Evolutionary conservation across 2,797 vertebrate genomes (phyloP).

Genomic region (Kryptolebias ocellatus): DNA sequence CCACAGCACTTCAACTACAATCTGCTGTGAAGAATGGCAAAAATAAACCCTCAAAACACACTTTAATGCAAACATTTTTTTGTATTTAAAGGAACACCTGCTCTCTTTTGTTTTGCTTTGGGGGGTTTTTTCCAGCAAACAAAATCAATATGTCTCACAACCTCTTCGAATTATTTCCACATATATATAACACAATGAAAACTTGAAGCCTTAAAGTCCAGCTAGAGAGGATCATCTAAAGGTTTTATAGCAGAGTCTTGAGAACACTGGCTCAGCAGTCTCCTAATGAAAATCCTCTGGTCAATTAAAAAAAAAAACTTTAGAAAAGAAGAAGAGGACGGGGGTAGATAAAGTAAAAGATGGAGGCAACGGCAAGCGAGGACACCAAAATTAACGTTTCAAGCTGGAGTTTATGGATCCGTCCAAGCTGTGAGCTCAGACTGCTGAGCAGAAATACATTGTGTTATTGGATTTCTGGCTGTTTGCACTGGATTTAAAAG

Average conservation of each 20-base stretch:
- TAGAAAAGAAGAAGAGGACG: background rate
- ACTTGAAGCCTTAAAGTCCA: conserved; percentile 6
- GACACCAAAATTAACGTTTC: conserved; percentile 6
- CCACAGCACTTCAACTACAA: background rate
- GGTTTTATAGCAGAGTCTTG: conserved; percentile 32
- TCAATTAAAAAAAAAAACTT: conserved; percentile 41
- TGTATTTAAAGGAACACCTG: background rate
- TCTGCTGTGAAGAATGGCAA: background rate
- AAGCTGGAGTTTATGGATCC: background rate
- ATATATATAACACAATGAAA: conserved; percentile 10
- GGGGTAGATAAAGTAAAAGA: conserved; percentile 1
- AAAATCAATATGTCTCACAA: conserved; percentile 6
- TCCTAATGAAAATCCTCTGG: conserved; percentile 38
- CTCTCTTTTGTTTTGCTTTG: background rate
- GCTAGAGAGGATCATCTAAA: conserved; percentile 23
- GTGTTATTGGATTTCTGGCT: background rate
- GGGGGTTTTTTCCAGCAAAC: background rate
- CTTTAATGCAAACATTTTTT: background rate
- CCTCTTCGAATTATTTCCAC: conserved; percentile 8
- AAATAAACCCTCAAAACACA: conserved; percentile 1
- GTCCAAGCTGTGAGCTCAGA: background rate
- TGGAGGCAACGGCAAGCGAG: background rate
- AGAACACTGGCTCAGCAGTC: conserved; percentile 20
- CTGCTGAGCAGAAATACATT: background rate
- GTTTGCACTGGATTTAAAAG: background rate